Evolutionary conservation across 1,140 invertebrate genomes (phyloP).

Genomic region (Saccostrea cuccullata): DNA sequence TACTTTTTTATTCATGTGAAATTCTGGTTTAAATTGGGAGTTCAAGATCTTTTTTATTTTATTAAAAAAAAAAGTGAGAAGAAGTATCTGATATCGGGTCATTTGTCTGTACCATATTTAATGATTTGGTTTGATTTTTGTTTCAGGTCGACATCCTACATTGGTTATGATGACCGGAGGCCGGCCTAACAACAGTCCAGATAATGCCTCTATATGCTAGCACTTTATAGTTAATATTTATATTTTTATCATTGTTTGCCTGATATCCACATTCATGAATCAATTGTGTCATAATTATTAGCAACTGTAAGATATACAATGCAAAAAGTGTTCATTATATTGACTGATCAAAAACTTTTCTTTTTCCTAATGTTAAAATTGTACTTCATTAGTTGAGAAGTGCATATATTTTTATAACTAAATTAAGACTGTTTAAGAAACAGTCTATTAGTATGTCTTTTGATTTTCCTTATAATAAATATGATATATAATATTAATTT

Average conservation of each 20-base stretch:
- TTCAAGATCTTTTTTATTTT: too few species aligned
- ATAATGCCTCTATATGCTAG: constrained; percentile 10
- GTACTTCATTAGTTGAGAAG: neutral
- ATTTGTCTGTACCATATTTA: too few species aligned
- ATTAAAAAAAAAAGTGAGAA: too few species aligned
- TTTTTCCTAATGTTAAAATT: neutral
- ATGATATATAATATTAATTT: too few species aligned
- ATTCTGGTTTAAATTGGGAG: too few species aligned
- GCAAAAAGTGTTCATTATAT: neutral
- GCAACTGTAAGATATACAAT: neutral
- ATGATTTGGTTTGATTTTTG: neutral
- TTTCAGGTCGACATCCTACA: constrained; percentile 46
- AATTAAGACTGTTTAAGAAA: neutral
- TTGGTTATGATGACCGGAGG: constrained; percentile 44
- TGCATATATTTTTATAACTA: neutral
- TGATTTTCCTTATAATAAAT: too few species aligned
- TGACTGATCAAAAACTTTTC: constrained; percentile 19
- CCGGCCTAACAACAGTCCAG: neutral
- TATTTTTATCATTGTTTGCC: constrained; percentile 9
- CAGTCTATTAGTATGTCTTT: neutral
- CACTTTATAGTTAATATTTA: neutral
- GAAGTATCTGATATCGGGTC: too few species aligned
- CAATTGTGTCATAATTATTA: neutral
- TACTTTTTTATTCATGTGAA: too few species aligned
- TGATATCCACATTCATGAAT: neutral